These are phyloP conservation scores for Cheilosia impressa DNA, from an alignment of 2,888 invertebrate genomes.

Conservation along the genomic window DNA sequence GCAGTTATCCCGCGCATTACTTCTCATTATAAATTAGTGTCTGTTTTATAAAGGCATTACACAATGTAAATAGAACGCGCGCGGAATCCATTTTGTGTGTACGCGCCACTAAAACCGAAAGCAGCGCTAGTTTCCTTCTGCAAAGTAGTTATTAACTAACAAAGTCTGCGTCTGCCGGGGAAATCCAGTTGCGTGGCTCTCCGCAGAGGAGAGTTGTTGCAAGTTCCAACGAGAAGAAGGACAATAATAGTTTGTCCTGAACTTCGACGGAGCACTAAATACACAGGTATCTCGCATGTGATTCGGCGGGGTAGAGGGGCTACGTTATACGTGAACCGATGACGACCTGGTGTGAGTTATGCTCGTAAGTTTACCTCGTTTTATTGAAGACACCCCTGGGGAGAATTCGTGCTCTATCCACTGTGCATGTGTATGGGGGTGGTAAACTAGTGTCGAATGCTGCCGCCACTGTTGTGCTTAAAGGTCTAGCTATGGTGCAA, in stretches of 20 bases:
- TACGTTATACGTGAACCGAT: slow-evolving; percentile 10
- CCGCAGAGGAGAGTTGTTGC: slow-evolving; percentile 9
- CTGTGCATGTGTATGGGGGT: slow-evolving; percentile 37
- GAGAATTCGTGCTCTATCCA: slow-evolving; percentile 57
- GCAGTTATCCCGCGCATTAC: slow-evolving; percentile 44
- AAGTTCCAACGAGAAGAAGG: slow-evolving; percentile 45
- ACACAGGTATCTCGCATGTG: slow-evolving; percentile 28
- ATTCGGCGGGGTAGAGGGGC: slow-evolving; percentile 20
- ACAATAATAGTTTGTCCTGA: slow-evolving; percentile 72
- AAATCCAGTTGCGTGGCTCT: slow-evolving; percentile 50
- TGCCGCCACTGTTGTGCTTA: slow-evolving; percentile 18
- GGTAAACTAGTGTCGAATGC: slow-evolving; percentile 26
- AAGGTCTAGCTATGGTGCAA: slow-evolving; percentile 37
- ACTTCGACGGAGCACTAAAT: slow-evolving; percentile 61
- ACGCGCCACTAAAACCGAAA: slow-evolving; percentile 43
- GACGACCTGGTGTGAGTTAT: slow-evolving; percentile 49
- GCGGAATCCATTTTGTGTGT: slow-evolving; percentile 54
- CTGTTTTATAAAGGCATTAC: slow-evolving; percentile 63
- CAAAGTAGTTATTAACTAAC: slow-evolving; percentile 58
- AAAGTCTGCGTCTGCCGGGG: slow-evolving; percentile 49
- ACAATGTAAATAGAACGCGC: slow-evolving; percentile 59
- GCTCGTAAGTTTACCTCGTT: slow-evolving; percentile 53
- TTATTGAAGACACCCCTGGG: slow-evolving; percentile 62
- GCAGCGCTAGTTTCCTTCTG: slow-evolving; percentile 21
- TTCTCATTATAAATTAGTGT: slow-evolving; percentile 66